phyloP scores from a whole-genome alignment of 2,113 vertebrate species.

The Aegotheles bennettii region DNA sequence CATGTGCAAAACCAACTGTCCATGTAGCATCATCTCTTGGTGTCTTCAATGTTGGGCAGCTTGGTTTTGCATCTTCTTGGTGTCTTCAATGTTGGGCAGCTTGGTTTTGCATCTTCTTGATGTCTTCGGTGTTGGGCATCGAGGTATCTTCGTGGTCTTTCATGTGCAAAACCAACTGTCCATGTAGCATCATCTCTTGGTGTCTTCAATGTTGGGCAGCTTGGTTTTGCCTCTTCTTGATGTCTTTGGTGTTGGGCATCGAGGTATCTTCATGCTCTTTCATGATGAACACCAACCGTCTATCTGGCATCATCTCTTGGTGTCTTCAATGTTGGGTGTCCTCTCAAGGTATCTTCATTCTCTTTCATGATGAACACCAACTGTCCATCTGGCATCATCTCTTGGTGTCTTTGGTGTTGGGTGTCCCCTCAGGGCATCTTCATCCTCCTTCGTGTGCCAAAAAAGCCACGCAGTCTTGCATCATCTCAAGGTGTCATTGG shows the following conservation, averaged over 20 bases:
- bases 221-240: not conserved
- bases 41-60: rapidly evolving
- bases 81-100: too few relatives aligned
- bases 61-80: not conserved
- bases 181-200: not conserved
- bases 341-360: not conserved
- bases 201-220: rapidly evolving
- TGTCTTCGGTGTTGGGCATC: too few relatives aligned
- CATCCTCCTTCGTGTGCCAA: not conserved
- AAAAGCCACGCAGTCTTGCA: not conserved
- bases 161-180: too few relatives aligned
- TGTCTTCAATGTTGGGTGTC: too few relatives aligned
- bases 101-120: too few relatives aligned
- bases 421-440: not conserved
- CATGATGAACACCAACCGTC: too few relatives aligned
- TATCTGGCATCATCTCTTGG: not conserved
- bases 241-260: too few relatives aligned
- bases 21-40: not conserved
- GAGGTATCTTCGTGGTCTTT: not conserved
- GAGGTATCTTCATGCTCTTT: too few relatives aligned
- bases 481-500: not conserved
- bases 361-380: too few relatives aligned
- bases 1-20: too few relatives aligned
- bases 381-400: not conserved
- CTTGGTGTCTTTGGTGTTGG: not conserved